These are phyloP conservation scores for Myoxocephalus aenaeus DNA, from an alignment of 2,797 vertebrate species.

Conservation along the genomic window DNA sequence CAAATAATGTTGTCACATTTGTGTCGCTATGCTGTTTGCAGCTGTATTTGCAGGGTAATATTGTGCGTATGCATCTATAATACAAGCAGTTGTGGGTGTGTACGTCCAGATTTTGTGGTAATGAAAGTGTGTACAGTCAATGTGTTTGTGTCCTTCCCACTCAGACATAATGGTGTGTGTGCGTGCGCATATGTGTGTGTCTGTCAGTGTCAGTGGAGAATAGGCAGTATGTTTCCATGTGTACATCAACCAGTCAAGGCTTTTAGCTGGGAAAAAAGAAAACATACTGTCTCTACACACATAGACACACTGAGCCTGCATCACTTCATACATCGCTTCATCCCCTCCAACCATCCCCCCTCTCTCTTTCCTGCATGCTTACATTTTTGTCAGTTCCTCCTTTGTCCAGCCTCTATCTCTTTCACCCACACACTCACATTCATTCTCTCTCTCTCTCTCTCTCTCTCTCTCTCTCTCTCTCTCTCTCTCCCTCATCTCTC, in stretches of 20 bases:
- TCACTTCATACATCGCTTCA: slow-evolving; percentile 33
- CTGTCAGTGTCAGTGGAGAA: neutral
- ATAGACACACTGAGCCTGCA: slow-evolving; percentile 21
- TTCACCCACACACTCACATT: slow-evolving; percentile 32
- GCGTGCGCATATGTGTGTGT: neutral
- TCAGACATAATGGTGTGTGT: neutral
- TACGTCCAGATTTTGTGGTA: neutral
- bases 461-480: neutral
- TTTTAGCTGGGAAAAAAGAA: slow-evolving; percentile 25
- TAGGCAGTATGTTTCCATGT: slow-evolving; percentile 3
- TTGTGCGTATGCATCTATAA: neutral
- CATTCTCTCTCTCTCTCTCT: slow-evolving; percentile 10
- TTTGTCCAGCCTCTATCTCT: slow-evolving; percentile 45
- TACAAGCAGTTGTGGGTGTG: neutral
- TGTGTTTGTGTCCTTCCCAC: neutral
- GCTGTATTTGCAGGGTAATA: neutral
- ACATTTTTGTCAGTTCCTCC: slow-evolving; percentile 49
- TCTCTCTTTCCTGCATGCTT: slow-evolving; percentile 6
- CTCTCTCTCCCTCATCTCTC: slow-evolving; percentile 1
- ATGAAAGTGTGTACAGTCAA: neutral
- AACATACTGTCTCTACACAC: neutral
- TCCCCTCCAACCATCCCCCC: slow-evolving; percentile 22
- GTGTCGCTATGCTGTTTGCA: neutral
- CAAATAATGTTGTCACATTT: neutral
- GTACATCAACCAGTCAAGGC: slow-evolving; percentile 23